Percentiles rank a stretch among this genome's conserved stretches.
Evolutionary conservation across 2,888 invertebrate species (phyloP).

Genomic region (Tanypteryx hageni): DNA sequence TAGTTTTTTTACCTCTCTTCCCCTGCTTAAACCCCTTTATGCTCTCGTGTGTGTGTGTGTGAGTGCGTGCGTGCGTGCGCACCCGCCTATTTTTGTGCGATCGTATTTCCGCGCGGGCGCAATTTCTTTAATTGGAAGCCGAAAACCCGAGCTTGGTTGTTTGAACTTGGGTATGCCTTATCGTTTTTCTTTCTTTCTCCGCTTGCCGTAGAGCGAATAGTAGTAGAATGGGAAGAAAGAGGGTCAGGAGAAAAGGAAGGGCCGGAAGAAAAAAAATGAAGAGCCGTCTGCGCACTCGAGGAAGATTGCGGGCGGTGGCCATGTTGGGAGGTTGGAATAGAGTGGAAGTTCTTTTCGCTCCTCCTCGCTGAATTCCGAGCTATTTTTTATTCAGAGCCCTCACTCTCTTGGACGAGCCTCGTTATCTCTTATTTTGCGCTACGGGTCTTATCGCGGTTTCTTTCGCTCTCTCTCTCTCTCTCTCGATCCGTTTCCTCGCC

Average conservation of each 20-base stretch:
- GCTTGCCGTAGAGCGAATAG: too few relatives aligned
- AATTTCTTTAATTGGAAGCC: conserved; percentile 35
- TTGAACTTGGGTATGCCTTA: not conserved
- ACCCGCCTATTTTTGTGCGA: not conserved
- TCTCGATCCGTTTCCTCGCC: not conserved
- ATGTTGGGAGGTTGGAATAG: not conserved
- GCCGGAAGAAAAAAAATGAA: too few relatives aligned
- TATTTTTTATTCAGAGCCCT: not conserved
- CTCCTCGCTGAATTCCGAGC: conserved; percentile 10
- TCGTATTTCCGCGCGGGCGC: conserved; percentile 1
- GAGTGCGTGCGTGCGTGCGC: not conserved
- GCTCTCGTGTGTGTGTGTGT: too few relatives aligned
- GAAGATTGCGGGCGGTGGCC: conserved; percentile 28
- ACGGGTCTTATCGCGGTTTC: not conserved
- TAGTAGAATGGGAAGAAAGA: too few relatives aligned
- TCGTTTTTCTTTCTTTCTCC: not conserved
- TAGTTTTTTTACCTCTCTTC: too few relatives aligned
- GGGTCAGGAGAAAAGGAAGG: too few relatives aligned
- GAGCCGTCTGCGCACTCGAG: not conserved
- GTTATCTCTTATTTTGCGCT: conserved; percentile 21
- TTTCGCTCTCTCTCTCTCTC: not conserved
- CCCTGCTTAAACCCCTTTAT: too few relatives aligned
- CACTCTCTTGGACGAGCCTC: not conserved
- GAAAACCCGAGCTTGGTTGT: not conserved
- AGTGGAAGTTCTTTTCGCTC: conserved; percentile 30